phyloP scores from a whole-genome alignment of 2,797 vertebrate species.

The Sternotherus odoratus region DNA sequence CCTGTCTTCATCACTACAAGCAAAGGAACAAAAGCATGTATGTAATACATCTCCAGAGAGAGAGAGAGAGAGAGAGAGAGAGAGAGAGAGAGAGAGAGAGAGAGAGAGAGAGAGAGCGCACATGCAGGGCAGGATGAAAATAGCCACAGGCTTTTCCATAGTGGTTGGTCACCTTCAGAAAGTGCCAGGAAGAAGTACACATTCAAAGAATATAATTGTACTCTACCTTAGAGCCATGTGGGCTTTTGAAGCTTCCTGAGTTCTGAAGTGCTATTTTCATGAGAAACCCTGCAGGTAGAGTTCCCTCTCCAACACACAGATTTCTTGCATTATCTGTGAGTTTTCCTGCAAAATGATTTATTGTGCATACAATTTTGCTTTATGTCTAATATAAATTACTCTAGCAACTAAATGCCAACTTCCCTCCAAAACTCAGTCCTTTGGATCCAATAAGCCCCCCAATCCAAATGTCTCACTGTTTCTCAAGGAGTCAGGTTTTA shows the following conservation, averaged over 20 bases:
- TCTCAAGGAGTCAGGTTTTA: background rate
- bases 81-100: background rate
- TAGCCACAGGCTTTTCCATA: background rate
- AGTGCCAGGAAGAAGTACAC: background rate
- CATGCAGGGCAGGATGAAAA: background rate
- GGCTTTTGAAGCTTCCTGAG: slow-evolving; percentile 17
- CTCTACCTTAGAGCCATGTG: background rate
- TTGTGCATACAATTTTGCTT: slow-evolving; percentile 19
- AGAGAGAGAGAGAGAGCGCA: background rate
- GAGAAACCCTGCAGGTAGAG: background rate
- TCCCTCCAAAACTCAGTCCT: background rate
- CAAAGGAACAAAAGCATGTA: background rate
- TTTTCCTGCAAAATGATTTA: slow-evolving; percentile 7
- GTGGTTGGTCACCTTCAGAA: background rate
- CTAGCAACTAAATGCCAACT: background rate
- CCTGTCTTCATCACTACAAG: background rate
- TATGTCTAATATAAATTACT: background rate
- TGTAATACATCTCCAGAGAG: background rate
- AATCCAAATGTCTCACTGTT: background rate
- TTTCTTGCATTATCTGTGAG: background rate
- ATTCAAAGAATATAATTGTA: background rate
- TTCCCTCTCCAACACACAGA: background rate
- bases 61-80: too few species aligned
- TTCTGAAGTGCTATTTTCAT: background rate
- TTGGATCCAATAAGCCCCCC: background rate